Evolutionary conservation across 2,797 vertebrate genomes (phyloP).

Genomic region (Enteromius paludinosus): DNA sequence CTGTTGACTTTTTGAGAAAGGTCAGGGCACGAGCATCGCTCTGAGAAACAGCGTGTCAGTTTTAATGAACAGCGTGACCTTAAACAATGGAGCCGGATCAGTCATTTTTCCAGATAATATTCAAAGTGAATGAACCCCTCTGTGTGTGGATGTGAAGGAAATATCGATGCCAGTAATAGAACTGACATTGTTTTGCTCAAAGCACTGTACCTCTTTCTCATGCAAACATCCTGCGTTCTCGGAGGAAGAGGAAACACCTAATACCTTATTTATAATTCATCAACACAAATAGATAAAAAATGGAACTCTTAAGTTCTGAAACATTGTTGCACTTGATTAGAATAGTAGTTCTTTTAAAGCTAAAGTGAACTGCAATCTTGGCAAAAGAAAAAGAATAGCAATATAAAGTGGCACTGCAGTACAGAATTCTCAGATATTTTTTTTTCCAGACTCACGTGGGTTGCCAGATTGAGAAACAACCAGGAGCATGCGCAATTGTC

Average conservation of each 20-base stretch:
- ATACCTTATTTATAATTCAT: constrained; percentile 53
- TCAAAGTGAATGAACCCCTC: constrained; percentile 61
- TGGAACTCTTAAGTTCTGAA: background rate
- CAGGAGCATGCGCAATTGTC: background rate
- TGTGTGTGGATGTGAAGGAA: constrained; percentile 46
- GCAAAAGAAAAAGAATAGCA: too few relatives aligned
- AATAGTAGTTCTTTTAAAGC: background rate
- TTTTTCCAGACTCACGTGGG: background rate
- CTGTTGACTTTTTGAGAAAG: constrained; percentile 74
- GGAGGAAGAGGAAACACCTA: constrained; percentile 22
- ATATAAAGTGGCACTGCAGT: background rate
- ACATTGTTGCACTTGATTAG: background rate
- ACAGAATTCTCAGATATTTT: background rate
- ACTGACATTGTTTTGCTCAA: constrained; percentile 27
- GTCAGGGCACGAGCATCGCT: constrained; percentile 71
- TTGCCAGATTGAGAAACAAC: background rate
- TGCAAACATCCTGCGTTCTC: constrained; percentile 55
- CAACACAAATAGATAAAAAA: constrained; percentile 44
- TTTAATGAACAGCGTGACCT: constrained; percentile 83
- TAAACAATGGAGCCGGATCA: constrained; percentile 75
- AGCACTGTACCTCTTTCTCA: constrained; percentile 6
- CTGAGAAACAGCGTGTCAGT: constrained; percentile 74
- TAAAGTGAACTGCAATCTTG: background rate
- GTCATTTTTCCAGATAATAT: constrained; percentile 68
- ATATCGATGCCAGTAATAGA: constrained; percentile 23